Conservation (phyloP, 2,113 vertebrate genomes). For the Psilopsiagon aymara region DNA sequence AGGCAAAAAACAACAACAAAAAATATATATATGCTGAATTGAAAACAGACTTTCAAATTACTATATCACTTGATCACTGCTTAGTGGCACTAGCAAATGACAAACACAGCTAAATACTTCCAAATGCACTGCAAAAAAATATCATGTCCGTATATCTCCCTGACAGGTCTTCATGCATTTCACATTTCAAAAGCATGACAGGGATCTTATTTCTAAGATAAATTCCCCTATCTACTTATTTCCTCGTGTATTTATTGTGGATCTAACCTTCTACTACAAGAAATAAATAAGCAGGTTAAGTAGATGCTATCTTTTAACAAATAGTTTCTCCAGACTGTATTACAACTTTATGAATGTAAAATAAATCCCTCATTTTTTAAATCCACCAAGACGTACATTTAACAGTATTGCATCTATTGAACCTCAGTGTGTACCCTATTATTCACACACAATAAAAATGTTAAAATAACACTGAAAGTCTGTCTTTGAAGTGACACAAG, state of each 20-base stretch:
- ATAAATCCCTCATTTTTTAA: conserved; percentile 85
- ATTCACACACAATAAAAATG: conserved; percentile 81
- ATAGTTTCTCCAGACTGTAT: conserved; percentile 81
- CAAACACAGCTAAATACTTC: conserved; percentile 87
- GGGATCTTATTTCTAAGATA: conserved; percentile 90
- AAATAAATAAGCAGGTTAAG: conserved; percentile 97
- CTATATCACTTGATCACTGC: conserved; percentile 73
- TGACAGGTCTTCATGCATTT: conserved; percentile 83
- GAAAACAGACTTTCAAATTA: conserved; percentile 72
- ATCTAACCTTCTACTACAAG: conserved; percentile 84
- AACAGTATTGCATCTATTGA: conserved; percentile 76
- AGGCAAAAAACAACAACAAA: not conserved
- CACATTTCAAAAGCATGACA: conserved; percentile 83
- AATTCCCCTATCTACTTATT: conserved; percentile 86
- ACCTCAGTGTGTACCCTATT: conserved; percentile 76
- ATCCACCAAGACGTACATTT: conserved; percentile 77
- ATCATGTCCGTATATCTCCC: conserved; percentile 86
- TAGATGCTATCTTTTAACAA: conserved; percentile 95
- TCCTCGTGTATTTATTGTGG: conserved; percentile 89
- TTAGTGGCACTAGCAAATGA: conserved; percentile 75
- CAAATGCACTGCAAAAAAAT: conserved; percentile 84
- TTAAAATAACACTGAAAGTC: conserved; percentile 70
- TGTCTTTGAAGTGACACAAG: conserved; percentile 74
- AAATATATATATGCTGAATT: conserved; percentile 24
- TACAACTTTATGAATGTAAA: conserved; percentile 86